These are phyloP conservation scores for Phoxinus phoxinus DNA, from an alignment of 2,113 vertebrate species.

Conservation along the genomic window DNA sequence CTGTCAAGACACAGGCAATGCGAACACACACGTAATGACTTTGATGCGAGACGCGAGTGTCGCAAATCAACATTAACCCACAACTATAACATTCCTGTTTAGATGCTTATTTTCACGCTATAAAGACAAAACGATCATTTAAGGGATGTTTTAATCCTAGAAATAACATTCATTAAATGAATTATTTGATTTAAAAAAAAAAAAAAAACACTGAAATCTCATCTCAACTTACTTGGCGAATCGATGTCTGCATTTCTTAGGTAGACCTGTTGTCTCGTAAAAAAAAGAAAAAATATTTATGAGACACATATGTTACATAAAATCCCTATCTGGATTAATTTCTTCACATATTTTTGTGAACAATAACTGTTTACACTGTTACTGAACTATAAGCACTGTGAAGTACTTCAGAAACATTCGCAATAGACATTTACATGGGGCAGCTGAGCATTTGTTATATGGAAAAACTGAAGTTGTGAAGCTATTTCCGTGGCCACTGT, in stretches of 20 bases:
- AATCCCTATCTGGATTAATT: not conserved
- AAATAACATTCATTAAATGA: not conserved
- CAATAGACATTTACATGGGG: not conserved
- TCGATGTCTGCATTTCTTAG: slow-evolving; percentile 76
- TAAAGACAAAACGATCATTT: not conserved
- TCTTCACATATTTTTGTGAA: not conserved
- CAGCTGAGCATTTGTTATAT: not conserved
- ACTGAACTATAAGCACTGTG: not conserved
- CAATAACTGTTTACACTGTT: not conserved
- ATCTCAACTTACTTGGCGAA: slow-evolving; percentile 70
- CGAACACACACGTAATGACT: not conserved
- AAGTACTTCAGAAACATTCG: not conserved
- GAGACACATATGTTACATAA: not conserved
- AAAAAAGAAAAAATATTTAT: not conserved
- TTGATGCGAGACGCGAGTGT: not conserved
- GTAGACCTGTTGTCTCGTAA: slow-evolving; percentile 65
- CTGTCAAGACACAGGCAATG: not conserved
- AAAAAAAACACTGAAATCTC: not conserved
- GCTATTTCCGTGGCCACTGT: not conserved
- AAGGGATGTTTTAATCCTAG: not conserved
- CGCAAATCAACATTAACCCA: not conserved
- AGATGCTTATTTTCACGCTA: not conserved
- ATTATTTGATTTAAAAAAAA: not conserved
- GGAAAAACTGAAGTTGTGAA: not conserved
- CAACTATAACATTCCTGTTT: not conserved